Base-by-base conservation (phyloP, 2,888 invertebrate species). In the Spisula subtruncata region DNA sequence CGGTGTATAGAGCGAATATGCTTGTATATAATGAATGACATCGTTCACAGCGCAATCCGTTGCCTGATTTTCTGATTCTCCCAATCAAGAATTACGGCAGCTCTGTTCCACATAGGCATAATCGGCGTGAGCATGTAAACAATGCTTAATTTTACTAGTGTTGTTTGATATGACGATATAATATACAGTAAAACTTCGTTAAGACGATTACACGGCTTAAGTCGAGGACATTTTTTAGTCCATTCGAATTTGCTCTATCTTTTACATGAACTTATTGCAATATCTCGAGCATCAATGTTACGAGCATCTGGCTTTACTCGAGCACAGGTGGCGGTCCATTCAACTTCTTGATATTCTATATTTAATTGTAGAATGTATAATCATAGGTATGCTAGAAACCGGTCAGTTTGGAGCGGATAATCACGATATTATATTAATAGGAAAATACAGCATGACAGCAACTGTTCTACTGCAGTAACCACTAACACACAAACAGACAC, bases 1-100 rank as follows among this genome's bases (percentile, higher is more conserved):
- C 75, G 51, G 85, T 82, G 81, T 60, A 82, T 54, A 35, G 81
- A 82, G 41, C 35, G 41, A 54, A 79, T n/a, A n/a, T 48, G 75
- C 32, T 75, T 41, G 41, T 41, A 18, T 79, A 85, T 80, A 80
- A 85, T 85, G 79, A 79, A 79, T 35, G 56, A 32, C 41, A 32
- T 54, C 56, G 14, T 80, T 56, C 85, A 29, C 25, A 41, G 56
- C 35, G 41, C 56, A 14, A 80, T 80, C 80, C 80, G 80, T n/a
- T 35, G 54, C 85, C 80, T 35, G 51, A 35, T 80, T 75, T 80
- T 56, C 80, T 35, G 51, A 35, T 80, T 75, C 56, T 56, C 54
- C 29, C 80, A 75, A 85, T 85, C 51, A 48, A 56, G 32, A 46
- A 79, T 29, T 81, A 48, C 6, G 25, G 14, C 12, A n/a, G 29